Conservation (phyloP, 92 coral and sea anemone genomes). For the Palythoa grandis region DNA sequence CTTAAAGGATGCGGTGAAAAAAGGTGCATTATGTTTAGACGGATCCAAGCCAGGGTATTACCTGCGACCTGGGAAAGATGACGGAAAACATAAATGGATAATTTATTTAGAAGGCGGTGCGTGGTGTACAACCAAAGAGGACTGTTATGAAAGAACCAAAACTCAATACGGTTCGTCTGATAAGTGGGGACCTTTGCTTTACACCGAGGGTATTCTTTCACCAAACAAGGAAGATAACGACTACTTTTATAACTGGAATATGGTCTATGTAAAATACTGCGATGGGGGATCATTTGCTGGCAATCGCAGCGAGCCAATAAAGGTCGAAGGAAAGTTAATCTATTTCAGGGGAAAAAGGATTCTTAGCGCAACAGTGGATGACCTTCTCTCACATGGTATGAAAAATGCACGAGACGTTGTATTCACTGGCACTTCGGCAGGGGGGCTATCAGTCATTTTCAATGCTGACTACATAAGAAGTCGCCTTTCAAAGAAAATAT, state of each 20-base stretch:
- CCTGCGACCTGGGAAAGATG: slow-evolving; percentile 62
- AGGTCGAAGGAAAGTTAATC: slow-evolving; percentile 39
- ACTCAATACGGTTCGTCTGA: slow-evolving; percentile 41
- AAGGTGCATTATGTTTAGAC: slow-evolving; percentile 90
- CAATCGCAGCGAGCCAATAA: slow-evolving; percentile 49
- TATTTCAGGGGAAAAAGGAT: slow-evolving; percentile 56
- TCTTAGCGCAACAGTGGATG: slow-evolving; percentile 40
- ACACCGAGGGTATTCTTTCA: slow-evolving; percentile 41
- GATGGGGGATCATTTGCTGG: slow-evolving; percentile 65
- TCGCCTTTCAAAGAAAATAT: slow-evolving; percentile 55
- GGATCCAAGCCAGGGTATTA: slow-evolving; percentile 89
- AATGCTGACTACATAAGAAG: slow-evolving; percentile 84
- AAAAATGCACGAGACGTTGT: slow-evolving; percentile 67
- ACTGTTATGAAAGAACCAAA: slow-evolving; percentile 47
- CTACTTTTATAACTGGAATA: slow-evolving; percentile 53
- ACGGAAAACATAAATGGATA: slow-evolving; percentile 46
- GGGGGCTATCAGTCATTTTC: slow-evolving; percentile 86
- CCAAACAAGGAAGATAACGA: slow-evolving; percentile 19
- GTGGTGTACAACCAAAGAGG: slow-evolving; percentile 51
- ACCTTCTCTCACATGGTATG: slow-evolving; percentile 50
- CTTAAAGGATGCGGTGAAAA: slow-evolving; percentile 59
- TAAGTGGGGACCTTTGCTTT: slow-evolving; percentile 10
- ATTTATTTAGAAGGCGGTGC: slow-evolving; percentile 53
- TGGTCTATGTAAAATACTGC: slow-evolving; percentile 51
- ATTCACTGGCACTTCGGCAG: slow-evolving; percentile 94